Percentiles rank a stretch among this genome's conserved stretches.
These are phyloP conservation scores for Hydractinia echinata DNA, from an alignment of 30 jellyfish, hydroid and myxozoan species.

Conservation along the genomic window DNA sequence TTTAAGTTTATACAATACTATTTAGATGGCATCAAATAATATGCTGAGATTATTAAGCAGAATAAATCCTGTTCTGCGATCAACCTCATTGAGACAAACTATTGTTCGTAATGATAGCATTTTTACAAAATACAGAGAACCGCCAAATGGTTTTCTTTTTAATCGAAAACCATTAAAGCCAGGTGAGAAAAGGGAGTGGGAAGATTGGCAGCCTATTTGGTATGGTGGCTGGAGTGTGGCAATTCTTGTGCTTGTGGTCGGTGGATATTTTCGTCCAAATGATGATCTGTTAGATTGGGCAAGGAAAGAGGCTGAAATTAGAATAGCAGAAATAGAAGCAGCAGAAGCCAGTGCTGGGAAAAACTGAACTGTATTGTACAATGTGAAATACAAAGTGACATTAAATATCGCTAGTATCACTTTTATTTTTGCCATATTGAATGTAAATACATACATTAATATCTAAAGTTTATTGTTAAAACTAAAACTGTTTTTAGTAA, in stretches of 20 bases:
- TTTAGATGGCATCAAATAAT: too few relatives aligned
- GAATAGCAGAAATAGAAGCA: slow-evolving; percentile 55
- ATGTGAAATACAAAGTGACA: too few relatives aligned
- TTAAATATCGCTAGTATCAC: too few relatives aligned
- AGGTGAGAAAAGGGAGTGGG: slow-evolving; percentile 87
- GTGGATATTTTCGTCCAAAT: slow-evolving; percentile 32
- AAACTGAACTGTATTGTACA: neutral
- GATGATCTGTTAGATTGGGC: slow-evolving; percentile 35
- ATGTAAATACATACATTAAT: too few relatives aligned
- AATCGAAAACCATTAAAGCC: slow-evolving; percentile 93
- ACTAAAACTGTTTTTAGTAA: too few relatives aligned
- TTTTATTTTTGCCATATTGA: too few relatives aligned
- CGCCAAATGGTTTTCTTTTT: slow-evolving; percentile 96
- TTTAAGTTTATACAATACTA: too few relatives aligned
- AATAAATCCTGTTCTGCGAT: too few relatives aligned
- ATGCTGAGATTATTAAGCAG: too few relatives aligned
- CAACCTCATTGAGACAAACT: neutral
- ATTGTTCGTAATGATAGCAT: slow-evolving; percentile 59
- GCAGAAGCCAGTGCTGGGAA: neutral
- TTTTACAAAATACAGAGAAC: slow-evolving; percentile 91
- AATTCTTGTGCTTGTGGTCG: slow-evolving; percentile 22
- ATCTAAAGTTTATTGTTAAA: too few relatives aligned
- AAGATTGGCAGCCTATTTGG: slow-evolving; percentile 81
- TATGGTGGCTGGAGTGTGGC: slow-evolving; percentile 70
- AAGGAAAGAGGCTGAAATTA: slow-evolving; percentile 37